Evolutionary conservation across 1,140 invertebrate species (phyloP).

Genomic region (Euura saliciscinereae): DNA sequence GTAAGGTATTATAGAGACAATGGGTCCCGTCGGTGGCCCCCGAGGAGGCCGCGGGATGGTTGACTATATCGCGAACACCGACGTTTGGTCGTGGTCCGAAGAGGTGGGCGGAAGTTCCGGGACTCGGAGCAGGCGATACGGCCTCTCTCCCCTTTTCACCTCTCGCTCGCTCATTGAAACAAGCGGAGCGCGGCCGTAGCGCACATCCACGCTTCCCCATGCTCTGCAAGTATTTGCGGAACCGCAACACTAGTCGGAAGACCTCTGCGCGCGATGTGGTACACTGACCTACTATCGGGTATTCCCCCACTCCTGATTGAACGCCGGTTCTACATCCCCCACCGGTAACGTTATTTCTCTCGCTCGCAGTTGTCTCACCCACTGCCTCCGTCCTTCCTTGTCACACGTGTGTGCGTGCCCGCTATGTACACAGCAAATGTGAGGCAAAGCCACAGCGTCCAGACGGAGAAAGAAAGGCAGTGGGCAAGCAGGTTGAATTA

Average conservation of each 20-base stretch:
- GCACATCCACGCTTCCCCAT: no score
- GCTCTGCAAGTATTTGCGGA: constrained; percentile 18
- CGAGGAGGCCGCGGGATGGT: background rate
- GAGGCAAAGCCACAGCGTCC: background rate
- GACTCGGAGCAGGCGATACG: constrained; percentile 57
- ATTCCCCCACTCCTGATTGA: constrained; percentile 33
- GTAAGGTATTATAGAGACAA: background rate
- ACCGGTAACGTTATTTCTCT: constrained; percentile 21
- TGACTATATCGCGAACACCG: constrained; percentile 1
- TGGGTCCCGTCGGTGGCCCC: background rate
- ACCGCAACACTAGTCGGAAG: background rate
- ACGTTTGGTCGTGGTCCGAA: background rate
- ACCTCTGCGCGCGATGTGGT: constrained; percentile 42
- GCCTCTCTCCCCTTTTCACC: constrained; percentile 18
- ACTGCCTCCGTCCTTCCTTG: constrained; percentile 20
- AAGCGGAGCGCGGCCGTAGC: no score
- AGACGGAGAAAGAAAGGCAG: constrained; percentile 19
- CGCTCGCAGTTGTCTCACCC: constrained; percentile 15
- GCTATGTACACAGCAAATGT: background rate
- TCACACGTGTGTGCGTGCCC: constrained; percentile 13
- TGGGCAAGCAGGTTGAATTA: constrained; percentile 22
- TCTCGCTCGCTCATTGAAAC: background rate
- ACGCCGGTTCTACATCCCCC: constrained; percentile 37
- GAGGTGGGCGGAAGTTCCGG: constrained; percentile 40
- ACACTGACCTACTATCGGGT: constrained; percentile 59